Percentiles rank a stretch among this genome's conserved stretches.
These are phyloP conservation scores for Drosophila paranaensis DNA, from an alignment of 2,888 invertebrate species.

Conservation along the genomic window DNA sequence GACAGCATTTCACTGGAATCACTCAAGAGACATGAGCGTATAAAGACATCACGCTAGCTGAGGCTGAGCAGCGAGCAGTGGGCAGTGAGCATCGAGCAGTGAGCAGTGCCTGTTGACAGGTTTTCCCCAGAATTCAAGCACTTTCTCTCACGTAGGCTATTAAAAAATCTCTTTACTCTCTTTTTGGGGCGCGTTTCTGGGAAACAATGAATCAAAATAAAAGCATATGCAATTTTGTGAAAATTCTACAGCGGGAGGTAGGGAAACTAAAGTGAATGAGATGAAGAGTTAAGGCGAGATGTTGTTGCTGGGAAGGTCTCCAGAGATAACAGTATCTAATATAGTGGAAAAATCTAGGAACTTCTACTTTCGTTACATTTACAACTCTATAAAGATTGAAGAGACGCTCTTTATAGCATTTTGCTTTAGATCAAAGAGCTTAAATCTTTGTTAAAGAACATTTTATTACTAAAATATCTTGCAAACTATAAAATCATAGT, in stretches of 20 bases:
- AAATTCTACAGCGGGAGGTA: conserved; percentile 1
- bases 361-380: neutral
- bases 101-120: conserved; percentile 33
- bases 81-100: neutral
- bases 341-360: neutral
- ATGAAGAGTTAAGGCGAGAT: neutral
- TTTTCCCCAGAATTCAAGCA: conserved; percentile 69
- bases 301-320: neutral
- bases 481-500: neutral
- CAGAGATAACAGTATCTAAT: neutral
- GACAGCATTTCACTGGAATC: conserved; percentile 40
- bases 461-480: neutral
- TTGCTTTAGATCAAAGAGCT: neutral
- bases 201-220: conserved; percentile 47
- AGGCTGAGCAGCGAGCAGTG: neutral
- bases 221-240: conserved; percentile 36
- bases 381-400: neutral
- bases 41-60: conserved; percentile 39
- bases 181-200: conserved; percentile 33
- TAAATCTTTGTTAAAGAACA: neutral
- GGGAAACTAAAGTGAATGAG: neutral
- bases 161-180: conserved; percentile 39
- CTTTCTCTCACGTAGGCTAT: conserved; percentile 80
- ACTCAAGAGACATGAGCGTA: conserved; percentile 16
- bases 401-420: too few species aligned